Base-by-base conservation (phyloP, 2,888 invertebrate species). In the Hydroisotoma schaefferi region DNA sequence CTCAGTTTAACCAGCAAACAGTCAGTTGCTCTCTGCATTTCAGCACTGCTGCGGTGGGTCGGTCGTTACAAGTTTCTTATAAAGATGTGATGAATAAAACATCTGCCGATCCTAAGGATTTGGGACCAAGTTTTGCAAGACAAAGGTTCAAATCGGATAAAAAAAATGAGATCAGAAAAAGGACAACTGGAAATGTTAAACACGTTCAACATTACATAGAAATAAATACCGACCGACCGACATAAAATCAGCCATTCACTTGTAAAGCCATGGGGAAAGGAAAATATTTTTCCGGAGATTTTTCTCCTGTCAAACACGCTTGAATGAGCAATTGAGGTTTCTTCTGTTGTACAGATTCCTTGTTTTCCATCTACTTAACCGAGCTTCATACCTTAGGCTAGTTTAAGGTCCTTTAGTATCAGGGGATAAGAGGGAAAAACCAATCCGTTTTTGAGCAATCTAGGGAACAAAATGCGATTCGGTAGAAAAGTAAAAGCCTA, bases 251-350 rank as follows among this genome's bases (percentile, higher is more conserved):
- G n/a, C n/a, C n/a, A n/a, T n/a, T n/a, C n/a, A n/a, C n/a, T n/a
- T n/a, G 23, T 29, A 52, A 37, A 12, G n/a, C 20, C 23, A 22
- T 20, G 23, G 23, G 46, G 12, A 37, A 29, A 37, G 37, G 37
- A 27, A 52, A 52, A 52, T 33, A 29, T 29, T 52, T 40, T 40
- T 52, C 23, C 37, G 18, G 27, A 18, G n/a, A 37, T 33, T 52
- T 53, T 53, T 26, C 43, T 23, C 53, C 40, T 53, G 53, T 53
- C 53, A 53, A 53, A 38, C 53, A 53, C 40, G 53, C 40, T 40
- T 53, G 40, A 53, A 53, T 40, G 53, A 53, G 53, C 53, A 43
- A 53, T 53, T 53, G 53, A 53, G 53, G 53, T 53, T 53, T 53
- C 43, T 40, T 25, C 37, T 37, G 15, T n/a, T n/a, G n/a, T n/a